Conservation (phyloP, 2,113 vertebrate species). For the Lipotes vexillifer region DNA sequence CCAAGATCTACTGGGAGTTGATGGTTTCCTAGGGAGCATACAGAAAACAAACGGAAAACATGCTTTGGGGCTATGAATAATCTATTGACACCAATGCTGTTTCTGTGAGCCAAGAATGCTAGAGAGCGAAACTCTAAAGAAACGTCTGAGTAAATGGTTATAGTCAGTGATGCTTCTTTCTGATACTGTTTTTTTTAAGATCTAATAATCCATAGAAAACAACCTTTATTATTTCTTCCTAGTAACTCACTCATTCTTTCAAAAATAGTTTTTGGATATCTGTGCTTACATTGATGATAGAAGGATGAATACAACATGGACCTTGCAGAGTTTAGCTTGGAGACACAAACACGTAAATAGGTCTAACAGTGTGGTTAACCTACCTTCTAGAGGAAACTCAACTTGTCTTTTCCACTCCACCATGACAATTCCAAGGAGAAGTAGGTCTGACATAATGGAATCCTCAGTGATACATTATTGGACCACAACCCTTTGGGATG, state of each 20-base stretch:
- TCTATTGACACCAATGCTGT: neutral
- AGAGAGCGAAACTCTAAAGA: neutral
- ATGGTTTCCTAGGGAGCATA: conserved; percentile 50
- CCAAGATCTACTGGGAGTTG: neutral
- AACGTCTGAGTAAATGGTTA: neutral
- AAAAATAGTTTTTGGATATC: neutral
- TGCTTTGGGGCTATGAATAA: conserved; percentile 2
- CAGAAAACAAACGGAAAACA: conserved; percentile 56
- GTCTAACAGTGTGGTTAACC: neutral
- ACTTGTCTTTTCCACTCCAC: neutral
- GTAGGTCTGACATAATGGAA: neutral
- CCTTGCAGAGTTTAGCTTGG: neutral
- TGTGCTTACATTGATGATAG: neutral
- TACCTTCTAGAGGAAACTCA: neutral
- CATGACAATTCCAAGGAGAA: neutral
- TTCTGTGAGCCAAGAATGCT: conserved; percentile 39
- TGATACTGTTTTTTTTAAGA: neutral
- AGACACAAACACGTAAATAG: neutral
- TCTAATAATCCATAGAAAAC: neutral
- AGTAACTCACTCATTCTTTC: neutral
- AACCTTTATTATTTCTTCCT: neutral
- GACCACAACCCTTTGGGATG: neutral
- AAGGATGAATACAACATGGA: neutral
- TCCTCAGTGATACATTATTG: neutral
- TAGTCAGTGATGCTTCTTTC: neutral